Conservation (phyloP, 2,113 vertebrate species). For the Danio rerio region DNA sequence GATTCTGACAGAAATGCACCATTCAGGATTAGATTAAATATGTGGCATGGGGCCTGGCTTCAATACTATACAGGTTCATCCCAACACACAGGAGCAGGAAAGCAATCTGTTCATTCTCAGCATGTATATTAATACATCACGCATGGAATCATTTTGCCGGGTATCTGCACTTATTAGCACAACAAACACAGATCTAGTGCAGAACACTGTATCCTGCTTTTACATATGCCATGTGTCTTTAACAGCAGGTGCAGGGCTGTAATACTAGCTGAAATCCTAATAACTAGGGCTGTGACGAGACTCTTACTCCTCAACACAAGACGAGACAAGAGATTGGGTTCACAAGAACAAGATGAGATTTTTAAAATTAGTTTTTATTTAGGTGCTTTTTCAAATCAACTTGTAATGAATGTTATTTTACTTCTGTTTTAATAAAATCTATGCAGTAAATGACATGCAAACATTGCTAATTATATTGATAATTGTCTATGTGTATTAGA, state of each 20-base stretch:
- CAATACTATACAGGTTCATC: constrained; percentile 21
- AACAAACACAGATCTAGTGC: background rate
- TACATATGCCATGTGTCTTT: background rate
- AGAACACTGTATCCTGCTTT: background rate
- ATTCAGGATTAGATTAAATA: constrained; percentile 60
- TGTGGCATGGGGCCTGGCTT: constrained; percentile 40
- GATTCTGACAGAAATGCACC: constrained; percentile 61
- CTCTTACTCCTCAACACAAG: too few species aligned
- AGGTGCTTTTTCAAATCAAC: too few species aligned
- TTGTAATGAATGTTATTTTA: too few species aligned
- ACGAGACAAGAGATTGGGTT: background rate
- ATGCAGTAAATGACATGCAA: too few species aligned
- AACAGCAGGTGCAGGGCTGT: background rate
- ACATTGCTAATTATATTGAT: too few species aligned
- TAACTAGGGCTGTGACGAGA: background rate
- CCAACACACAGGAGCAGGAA: constrained; percentile 12
- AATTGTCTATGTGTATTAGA: too few species aligned
- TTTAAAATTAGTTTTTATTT: too few species aligned
- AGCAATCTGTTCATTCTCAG: constrained; percentile 40
- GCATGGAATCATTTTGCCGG: constrained; percentile 31
- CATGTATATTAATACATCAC: background rate
- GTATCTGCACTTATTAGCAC: background rate
- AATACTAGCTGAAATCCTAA: background rate
- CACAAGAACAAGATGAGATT: too few species aligned
- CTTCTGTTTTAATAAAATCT: too few species aligned